Percentiles rank a stretch among this genome's conserved stretches.
Evolutionary conservation across 1,140 invertebrate species (phyloP).

Genomic region (Dysdera silvatica): DNA sequence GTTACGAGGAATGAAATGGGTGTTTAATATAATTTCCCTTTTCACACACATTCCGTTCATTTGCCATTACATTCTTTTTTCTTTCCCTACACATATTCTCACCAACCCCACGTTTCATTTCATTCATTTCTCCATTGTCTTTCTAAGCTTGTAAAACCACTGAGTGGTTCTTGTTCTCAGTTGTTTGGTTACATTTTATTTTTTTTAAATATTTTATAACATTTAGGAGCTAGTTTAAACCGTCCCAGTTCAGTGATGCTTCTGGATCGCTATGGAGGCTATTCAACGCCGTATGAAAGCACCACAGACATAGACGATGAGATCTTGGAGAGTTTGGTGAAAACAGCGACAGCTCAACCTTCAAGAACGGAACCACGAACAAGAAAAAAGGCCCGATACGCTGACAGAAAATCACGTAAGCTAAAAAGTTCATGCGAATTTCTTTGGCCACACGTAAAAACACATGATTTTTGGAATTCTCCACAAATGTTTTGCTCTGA

Average conservation of each 20-base stretch:
- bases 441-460: no score
- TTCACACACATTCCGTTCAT: no score
- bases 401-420: constrained; percentile 71
- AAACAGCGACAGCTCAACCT: constrained; percentile 70
- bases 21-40: no score
- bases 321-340: constrained; percentile 75
- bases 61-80: no score
- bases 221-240: constrained; percentile 5
- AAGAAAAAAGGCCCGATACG: constrained; percentile 53
- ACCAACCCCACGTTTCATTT: no score
- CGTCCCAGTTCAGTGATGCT: constrained; percentile 23
- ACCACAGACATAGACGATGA: constrained; percentile 80
- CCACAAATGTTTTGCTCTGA: no score
- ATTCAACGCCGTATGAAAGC: constrained; percentile 23
- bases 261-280: constrained; percentile 8
- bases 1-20: no score
- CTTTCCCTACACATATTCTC: no score
- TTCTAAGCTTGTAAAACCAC: no score
- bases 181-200: neutral
- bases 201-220: neutral
- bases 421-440: no score
- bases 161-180: neutral
- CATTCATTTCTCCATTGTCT: no score
- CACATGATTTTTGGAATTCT: no score
- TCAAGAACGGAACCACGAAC: constrained; percentile 65